Base-by-base conservation (phyloP, 2,888 invertebrate genomes). In the Caenorhabditis angaria region DNA sequence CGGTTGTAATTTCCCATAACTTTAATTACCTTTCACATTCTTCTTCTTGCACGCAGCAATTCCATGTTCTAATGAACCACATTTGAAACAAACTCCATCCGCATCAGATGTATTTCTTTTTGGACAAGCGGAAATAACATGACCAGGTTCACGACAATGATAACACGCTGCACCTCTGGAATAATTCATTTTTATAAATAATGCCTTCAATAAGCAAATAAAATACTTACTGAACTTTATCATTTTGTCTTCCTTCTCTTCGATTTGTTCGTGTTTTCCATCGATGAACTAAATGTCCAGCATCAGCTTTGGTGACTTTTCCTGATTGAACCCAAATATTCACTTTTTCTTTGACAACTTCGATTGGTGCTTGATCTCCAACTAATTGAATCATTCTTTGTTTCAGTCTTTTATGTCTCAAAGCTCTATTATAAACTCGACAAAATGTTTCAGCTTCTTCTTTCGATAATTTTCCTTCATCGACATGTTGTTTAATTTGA, bases 21-120 rank as follows among this genome's bases (percentile, higher is more conserved):
- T n/a, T n/a, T n/a, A n/a, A n/a, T n/a, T n/a, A 81, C 82, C 82
- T 71, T 78, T 80, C 4, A 82, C 71, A 32, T 75, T 70, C 54
- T 78, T 74, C 61, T 70, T 76, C 62, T 68, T 76, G 70, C 88
- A 88, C 14, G 80, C 76, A 32, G 84, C 77, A 83, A 92, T 92
- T 14, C 91, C 91, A 86, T 94, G 94, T 87, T 94, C 94, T 4
- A 93, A 93, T 0, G 94, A 94, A 0, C 94, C 94, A 88, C 94
- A 94, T 88, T 94, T 94, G 86, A 93, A 94, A 85, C 94, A 94
- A 57, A 94, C 91, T 8, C 93, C 93, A 3, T 86, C 84, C 12
- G 87, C 88, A n/a, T 55, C 22, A 8, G 61, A 48, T 24, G 35
- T 57, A 47, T 70, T 71, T 56, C 65, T 64, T 56, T 92, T 91